phyloP scores from a whole-genome alignment of 2,797 vertebrate genomes.

The Enteromius paludinosus region DNA sequence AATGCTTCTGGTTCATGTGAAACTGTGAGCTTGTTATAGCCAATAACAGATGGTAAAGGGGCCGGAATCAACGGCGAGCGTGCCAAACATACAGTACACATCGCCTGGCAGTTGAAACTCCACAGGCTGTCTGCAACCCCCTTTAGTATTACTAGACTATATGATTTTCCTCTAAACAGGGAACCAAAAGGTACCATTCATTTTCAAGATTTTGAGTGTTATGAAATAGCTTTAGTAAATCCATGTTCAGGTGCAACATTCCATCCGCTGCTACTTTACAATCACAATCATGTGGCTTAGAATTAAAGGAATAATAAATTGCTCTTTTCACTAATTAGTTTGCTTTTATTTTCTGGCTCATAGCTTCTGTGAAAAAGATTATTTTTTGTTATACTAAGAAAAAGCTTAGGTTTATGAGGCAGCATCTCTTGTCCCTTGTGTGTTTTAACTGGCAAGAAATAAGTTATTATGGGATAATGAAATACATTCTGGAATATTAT shows the following conservation, averaged over 20 bases:
- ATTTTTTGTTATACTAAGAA: neutral
- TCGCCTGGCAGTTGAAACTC: constrained; percentile 21
- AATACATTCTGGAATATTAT: neutral
- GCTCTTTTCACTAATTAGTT: neutral
- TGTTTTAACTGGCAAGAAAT: neutral
- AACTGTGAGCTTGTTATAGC: constrained; percentile 46
- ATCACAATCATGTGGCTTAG: neutral
- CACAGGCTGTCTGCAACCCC: neutral
- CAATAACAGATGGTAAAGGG: constrained; percentile 31
- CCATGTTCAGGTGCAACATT: neutral
- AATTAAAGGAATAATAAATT: neutral
- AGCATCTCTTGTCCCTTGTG: neutral
- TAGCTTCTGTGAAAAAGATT: neutral
- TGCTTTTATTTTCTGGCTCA: neutral
- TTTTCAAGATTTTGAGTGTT: neutral
- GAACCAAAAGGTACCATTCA: constrained; percentile 1
- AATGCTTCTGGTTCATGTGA: constrained; percentile 37
- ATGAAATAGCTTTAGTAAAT: neutral
- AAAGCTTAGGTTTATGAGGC: neutral
- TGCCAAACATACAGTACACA: constrained; percentile 27
- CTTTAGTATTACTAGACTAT: constrained; percentile 9
- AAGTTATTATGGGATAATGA: neutral
- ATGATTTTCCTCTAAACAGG: constrained; percentile 18
- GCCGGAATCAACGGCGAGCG: constrained; percentile 8
- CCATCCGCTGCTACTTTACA: neutral